Evolutionary conservation across 2,113 vertebrate species (phyloP), one percentile per base, ranked within the genome.

Genomic region (Erinaceus europaeus): DNA sequence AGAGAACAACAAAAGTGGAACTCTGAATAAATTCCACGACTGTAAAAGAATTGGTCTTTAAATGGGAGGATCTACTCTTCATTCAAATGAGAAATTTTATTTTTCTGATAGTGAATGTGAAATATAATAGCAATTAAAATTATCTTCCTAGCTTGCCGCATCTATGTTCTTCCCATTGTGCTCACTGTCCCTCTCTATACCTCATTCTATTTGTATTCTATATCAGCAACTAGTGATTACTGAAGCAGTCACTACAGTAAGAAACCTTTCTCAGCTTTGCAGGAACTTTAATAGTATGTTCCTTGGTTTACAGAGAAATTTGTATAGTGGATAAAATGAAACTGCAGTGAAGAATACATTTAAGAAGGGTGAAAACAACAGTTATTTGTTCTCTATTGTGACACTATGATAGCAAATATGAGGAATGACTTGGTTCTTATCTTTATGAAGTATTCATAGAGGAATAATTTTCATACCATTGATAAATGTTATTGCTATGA

Each of bases 41-140:
- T 62, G 79, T 27, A 64, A 17, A 38, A 89, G 11, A 64, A 78
- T 55, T 90, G 64, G 59, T 86, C 92, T 87, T 93, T 85, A 89
- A 86, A 93, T 71, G 9, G 75, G 84, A 84, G 21, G 13, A 78
- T 91, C 73, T 89, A 17, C 38, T 92, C 65, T 89, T 81, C 55
- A 77, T 14, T 89, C 81, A 84, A 59, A 40, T 77, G 20, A 59
- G 40, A 86, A 89, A 77, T 18, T 73, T 67, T 48, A 69, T 17
- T 87, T 89, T 86, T 80, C 76, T 67, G 68, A 62, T 50, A 90
- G 53, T 57, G 71, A 89, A 32, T 84, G 25, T 87, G 68, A 87
- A 92, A 69, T 5, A 34, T 81, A 83, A 79, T 17, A 92, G 83
- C 77, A 91, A 94, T 94, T 91, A 94, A 91, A 82, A 42, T 94